Percentiles rank a stretch among this genome's conserved stretches.
Evolutionary conservation across 2,797 vertebrate species (phyloP).

Genomic region (Xyrichtys novacula): DNA sequence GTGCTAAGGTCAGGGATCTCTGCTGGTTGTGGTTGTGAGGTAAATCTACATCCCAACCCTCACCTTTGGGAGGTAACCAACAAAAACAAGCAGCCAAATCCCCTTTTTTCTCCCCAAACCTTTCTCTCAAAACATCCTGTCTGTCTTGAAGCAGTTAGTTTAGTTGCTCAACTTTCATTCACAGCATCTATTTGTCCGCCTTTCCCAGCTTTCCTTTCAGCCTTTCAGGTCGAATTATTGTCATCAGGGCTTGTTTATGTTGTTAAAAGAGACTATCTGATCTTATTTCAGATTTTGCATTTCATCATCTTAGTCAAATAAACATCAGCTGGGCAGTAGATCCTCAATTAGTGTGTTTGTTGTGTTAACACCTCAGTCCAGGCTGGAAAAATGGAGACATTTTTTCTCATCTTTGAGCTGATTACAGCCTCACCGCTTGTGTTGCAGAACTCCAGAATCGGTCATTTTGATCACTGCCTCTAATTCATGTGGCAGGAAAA

Average conservation of each 20-base stretch:
- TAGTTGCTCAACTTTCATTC: background rate
- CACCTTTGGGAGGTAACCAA: no score
- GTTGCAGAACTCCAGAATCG: constrained; percentile 15
- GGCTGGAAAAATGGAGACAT: constrained; percentile 22
- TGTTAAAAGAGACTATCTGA: constrained; percentile 24
- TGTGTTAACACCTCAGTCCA: constrained; percentile 34
- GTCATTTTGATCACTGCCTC: constrained; percentile 32
- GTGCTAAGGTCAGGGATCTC: no score
- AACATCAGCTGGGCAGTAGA: constrained; percentile 27
- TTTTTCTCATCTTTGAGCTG: constrained; percentile 35
- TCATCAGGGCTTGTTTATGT: constrained; percentile 12
- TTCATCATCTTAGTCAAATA: constrained; percentile 35
- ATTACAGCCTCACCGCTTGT: constrained; percentile 35
- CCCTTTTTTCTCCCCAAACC: background rate
- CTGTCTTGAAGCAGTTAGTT: background rate
- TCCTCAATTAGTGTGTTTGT: constrained; percentile 25
- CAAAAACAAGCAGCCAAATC: no score
- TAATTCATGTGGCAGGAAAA: constrained; percentile 32
- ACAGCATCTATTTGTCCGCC: background rate
- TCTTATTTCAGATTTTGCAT: constrained; percentile 28
- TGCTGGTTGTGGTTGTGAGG: no score
- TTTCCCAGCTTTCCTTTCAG: background rate
- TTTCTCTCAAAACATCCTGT: constrained; percentile 9
- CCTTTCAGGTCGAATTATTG: constrained; percentile 6
- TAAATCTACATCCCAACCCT: no score